Evolutionary conservation across 2,888 invertebrate genomes (phyloP).

Genomic region (Rhaphigaster nebulosa): DNA sequence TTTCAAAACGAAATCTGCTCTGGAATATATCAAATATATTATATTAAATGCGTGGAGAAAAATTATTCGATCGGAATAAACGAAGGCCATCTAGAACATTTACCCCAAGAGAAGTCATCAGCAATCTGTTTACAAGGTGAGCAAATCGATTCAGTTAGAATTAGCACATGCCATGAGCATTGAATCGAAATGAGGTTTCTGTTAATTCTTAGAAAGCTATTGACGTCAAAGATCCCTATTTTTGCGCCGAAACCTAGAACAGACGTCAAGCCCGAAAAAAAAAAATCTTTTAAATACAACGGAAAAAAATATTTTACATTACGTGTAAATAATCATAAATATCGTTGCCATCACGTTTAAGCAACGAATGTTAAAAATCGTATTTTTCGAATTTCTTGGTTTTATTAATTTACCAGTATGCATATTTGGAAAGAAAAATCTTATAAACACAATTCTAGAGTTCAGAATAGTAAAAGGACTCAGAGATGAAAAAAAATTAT

Average conservation of each 20-base stretch:
- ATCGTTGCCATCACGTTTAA: too few relatives aligned
- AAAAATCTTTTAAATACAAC: not conserved
- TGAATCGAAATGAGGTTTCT: conserved; percentile 32
- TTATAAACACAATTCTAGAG: too few relatives aligned
- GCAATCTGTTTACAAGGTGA: conserved; percentile 15
- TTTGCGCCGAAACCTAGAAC: not conserved
- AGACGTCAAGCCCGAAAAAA: not conserved
- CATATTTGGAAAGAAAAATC: too few relatives aligned
- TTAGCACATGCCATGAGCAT: conserved; percentile 17
- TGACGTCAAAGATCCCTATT: conserved; percentile 37
- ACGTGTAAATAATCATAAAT: not conserved
- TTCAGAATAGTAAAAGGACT: too few relatives aligned
- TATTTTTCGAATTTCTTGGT: too few relatives aligned
- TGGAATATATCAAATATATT: not conserved
- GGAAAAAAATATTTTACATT: not conserved
- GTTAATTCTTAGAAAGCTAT: conserved; percentile 26
- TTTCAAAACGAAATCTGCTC: not conserved
- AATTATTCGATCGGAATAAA: not conserved
- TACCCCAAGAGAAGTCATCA: not conserved
- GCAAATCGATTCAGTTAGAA: conserved; percentile 10
- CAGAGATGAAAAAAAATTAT: too few relatives aligned
- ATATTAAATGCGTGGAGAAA: not conserved
- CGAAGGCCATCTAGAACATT: not conserved
- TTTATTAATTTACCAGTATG: too few relatives aligned
- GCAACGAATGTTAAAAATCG: too few relatives aligned